Base-by-base conservation (phyloP, 2,888 invertebrate species). In the Tiphia femorata region DNA sequence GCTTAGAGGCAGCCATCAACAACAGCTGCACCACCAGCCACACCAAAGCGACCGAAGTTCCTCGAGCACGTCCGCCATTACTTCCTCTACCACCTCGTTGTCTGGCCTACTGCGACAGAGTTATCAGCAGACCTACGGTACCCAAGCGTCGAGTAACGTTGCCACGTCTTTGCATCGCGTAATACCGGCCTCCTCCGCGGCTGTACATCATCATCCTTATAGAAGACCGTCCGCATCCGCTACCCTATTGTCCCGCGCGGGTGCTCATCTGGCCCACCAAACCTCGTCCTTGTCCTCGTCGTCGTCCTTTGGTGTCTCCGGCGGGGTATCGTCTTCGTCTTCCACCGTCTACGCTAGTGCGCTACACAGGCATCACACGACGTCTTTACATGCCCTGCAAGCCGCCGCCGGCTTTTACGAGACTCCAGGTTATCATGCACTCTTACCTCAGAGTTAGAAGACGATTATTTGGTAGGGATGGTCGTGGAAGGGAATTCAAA, bases 381-480 rank as follows among this genome's bases (percentile, higher is more conserved):
- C 71, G 7, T 78, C 79, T 27, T 47, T 80, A 20, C 79, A 79
- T 58, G 77, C 79, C 33, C 67, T 80, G 6, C 78, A 79, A 52
- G 75, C 79, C 5, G n/a, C n/a, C n/a, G 73, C 77, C 10, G 77
- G 76, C 43, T 80, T 80, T 66, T 80, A 78, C 62, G 80, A 80
- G 55, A 78, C 80, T 47, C 78, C 80, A 35, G 77, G 78, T 57
- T 80, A 80, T 64, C 78, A 80, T 47, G 80, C 80, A 33, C 75
- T 80, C 30, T 62, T 80, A 59, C 80, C 80, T 42, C 80, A 80
- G 67, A 80, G 80, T 68, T 80, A 80, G 60, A 54, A 52, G 49
- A 38, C 27, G 17, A n/a, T n/a, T n/a, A 38, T 19, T 17, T 10
- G 5, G 38, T n/a, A 30, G 5, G n/a, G 35, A n/a, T n/a, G n/a